A percentile compares a stretch with the other conserved stretches of the same genome.
Evolutionary conservation across 2,888 invertebrate genomes (phyloP).

Genomic region (Yponomeuta malinellus): DNA sequence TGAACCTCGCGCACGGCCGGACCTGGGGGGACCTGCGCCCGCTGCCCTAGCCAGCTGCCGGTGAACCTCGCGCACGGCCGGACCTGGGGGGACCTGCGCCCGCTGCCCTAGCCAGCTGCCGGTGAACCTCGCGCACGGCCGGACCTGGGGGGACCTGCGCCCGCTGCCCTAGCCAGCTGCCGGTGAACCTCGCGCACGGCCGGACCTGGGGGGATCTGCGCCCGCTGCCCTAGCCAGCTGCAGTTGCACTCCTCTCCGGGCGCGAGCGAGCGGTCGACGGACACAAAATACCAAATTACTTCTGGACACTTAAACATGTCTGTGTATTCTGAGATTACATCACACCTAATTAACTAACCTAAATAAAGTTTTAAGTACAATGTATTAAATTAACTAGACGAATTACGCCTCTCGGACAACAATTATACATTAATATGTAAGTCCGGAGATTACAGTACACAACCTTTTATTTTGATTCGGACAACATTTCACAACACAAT

Average conservation of each 20-base stretch:
- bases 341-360: neutral
- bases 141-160: constrained; percentile 47
- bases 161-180: constrained; percentile 29
- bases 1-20: constrained; percentile 40
- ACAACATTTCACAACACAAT: neutral
- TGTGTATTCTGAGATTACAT: neutral
- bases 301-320: neutral
- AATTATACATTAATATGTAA: too few relatives aligned
- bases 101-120: constrained; percentile 33
- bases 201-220: constrained; percentile 47
- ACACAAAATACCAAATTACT: neutral
- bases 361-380: neutral
- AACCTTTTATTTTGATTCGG: neutral
- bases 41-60: constrained; percentile 33
- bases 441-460: neutral
- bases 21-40: constrained; percentile 47
- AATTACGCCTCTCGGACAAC: too few relatives aligned
- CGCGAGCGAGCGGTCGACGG: too few relatives aligned
- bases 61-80: constrained; percentile 42
- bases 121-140: constrained; percentile 42
- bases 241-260: too few relatives aligned
- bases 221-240: neutral
- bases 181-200: constrained; percentile 46
- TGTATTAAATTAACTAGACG: neutral
- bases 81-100: constrained; percentile 47